These are phyloP conservation scores for Venustaconcha ellipsiformis DNA, from an alignment of 1,140 invertebrate genomes.

Conservation along the genomic window DNA sequence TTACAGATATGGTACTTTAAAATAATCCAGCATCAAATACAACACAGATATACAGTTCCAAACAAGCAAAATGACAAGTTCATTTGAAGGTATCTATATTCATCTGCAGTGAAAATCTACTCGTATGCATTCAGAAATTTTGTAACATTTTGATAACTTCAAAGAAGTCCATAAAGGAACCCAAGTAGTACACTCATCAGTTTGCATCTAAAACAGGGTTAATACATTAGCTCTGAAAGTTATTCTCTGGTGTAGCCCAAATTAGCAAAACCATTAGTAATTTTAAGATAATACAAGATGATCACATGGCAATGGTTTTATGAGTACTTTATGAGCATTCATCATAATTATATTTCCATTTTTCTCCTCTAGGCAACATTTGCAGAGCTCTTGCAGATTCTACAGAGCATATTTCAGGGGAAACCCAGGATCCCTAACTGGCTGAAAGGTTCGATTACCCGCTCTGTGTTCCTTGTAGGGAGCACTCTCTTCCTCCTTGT, in stretches of 20 bases:
- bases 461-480: slow-evolving; percentile 81
- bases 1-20: no score
- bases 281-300: no score
- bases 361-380: slow-evolving; percentile 76
- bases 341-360: slow-evolving; percentile 2
- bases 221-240: neutral
- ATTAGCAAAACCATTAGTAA: no score
- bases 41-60: no score
- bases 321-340: neutral
- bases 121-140: no score
- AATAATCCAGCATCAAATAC: no score
- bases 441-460: slow-evolving; percentile 81
- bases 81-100: no score
- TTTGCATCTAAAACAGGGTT: neutral
- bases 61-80: no score
- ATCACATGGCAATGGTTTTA: neutral
- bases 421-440: slow-evolving; percentile 77
- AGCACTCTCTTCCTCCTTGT: slow-evolving; percentile 86
- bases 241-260: neutral
- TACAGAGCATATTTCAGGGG: slow-evolving; percentile 71
- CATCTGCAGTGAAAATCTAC: no score
- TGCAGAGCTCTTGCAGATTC: slow-evolving; percentile 74
- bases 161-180: no score
- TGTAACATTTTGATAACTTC: no score
- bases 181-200: neutral